phyloP scores from a whole-genome alignment of 1,140 invertebrate genomes.

The Dufourea novaeangliae region DNA sequence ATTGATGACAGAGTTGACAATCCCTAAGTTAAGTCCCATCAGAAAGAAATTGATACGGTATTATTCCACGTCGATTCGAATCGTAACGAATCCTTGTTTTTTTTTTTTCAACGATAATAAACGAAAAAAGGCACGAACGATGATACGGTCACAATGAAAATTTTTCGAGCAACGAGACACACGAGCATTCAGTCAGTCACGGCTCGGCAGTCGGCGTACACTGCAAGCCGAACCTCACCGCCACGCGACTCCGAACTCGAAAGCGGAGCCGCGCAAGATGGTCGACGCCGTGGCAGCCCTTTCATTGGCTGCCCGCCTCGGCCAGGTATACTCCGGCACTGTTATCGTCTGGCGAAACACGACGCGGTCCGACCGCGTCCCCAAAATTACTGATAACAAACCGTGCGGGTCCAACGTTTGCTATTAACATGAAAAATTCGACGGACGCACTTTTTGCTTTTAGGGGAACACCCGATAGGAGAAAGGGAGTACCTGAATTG shows the following conservation, averaged over 20 bases:
- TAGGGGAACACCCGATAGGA: too few species aligned
- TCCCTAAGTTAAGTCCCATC: neutral
- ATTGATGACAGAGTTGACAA: neutral
- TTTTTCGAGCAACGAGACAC: neutral
- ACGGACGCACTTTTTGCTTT: neutral
- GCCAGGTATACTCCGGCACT: conserved; percentile 67
- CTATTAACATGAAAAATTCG: neutral
- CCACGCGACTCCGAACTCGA: conserved; percentile 77
- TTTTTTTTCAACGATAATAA: neutral
- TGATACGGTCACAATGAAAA: conserved; percentile 20
- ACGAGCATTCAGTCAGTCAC: conserved; percentile 60
- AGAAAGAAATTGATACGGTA: neutral
- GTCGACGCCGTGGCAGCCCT: conserved; percentile 55
- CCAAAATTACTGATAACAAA: conserved; percentile 35
- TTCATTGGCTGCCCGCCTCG: conserved; percentile 65
- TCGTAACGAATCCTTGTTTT: neutral
- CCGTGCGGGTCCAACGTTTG: neutral
- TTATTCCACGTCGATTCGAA: neutral
- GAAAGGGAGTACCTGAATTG: too few species aligned
- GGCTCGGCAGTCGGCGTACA: conserved; percentile 74
- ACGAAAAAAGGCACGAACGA: neutral
- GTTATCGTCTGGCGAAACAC: conserved; percentile 53
- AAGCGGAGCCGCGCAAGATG: conserved; percentile 77
- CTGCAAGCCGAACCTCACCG: conserved; percentile 62
- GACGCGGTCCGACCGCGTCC: neutral